phyloP scores from a whole-genome alignment of 2,113 vertebrate species.

The Phylloscopus trochilus region DNA sequence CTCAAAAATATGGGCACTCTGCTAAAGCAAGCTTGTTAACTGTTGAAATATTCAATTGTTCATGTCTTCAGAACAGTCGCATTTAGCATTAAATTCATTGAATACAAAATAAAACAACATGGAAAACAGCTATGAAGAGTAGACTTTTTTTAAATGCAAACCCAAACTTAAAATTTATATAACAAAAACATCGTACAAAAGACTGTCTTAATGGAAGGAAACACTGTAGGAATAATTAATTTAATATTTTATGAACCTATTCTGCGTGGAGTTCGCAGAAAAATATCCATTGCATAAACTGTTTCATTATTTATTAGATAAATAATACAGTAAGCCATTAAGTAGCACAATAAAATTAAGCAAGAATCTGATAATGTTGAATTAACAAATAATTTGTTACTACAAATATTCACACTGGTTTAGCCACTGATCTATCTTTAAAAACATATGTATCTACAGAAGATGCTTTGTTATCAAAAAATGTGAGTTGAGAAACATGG shows the following conservation, averaged over 20 bases:
- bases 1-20: conserved; percentile 29
- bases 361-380: conserved; percentile 73
- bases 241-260: conserved; percentile 77
- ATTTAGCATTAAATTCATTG: conserved; percentile 39
- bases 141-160: background rate
- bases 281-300: conserved; percentile 58
- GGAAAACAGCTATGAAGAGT: background rate
- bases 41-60: conserved; percentile 43
- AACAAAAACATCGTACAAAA: conserved; percentile 52
- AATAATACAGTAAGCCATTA: conserved; percentile 74
- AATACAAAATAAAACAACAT: background rate
- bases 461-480: conserved; percentile 27
- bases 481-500: background rate
- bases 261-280: conserved; percentile 59
- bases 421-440: conserved; percentile 34
- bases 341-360: conserved; percentile 74
- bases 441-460: conserved; percentile 24
- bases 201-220: conserved; percentile 54
- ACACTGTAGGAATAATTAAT: conserved; percentile 70
- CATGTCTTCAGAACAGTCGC: background rate
- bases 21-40: conserved; percentile 57
- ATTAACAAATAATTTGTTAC: conserved; percentile 72
- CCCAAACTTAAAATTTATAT: conserved; percentile 16
- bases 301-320: conserved; percentile 76
- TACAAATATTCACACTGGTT: conserved; percentile 48